phyloP scores from a whole-genome alignment of 30 jellyfish, hydroid and myxozoan species.

The Pseudorhiza aurosa region DNA sequence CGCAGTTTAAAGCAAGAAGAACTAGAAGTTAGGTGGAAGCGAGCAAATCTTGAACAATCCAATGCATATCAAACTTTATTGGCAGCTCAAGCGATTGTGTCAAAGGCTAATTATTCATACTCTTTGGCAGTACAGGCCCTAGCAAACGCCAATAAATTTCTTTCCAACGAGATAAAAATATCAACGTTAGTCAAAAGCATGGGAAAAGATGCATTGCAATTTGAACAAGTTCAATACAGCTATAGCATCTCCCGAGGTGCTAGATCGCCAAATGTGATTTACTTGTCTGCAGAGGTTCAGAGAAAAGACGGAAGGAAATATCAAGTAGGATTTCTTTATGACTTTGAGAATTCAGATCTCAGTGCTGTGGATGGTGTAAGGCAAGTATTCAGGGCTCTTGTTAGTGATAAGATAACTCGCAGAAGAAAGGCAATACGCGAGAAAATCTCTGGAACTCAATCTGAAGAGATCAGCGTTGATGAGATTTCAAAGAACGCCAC shows the following conservation, averaged over 20 bases:
- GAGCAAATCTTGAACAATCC: conserved; percentile 7
- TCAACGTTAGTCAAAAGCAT: not conserved
- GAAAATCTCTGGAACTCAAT: not conserved
- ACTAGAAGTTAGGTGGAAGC: not conserved
- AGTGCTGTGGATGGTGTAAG: conserved; percentile 40
- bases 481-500: conserved; percentile 24
- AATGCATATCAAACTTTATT: conserved; percentile 16
- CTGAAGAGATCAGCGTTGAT: not conserved
- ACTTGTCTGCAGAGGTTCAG: conserved; percentile 20
- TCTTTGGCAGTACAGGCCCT: not conserved
- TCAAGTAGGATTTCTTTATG: conserved; percentile 2
- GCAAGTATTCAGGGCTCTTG: not conserved
- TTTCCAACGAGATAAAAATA: conserved; percentile 30
- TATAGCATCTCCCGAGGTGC: conserved; percentile 10
- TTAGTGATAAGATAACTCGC: not conserved
- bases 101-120: conserved; percentile 19
- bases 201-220: conserved; percentile 11
- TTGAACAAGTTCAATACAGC: conserved; percentile 10
- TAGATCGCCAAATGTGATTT: conserved; percentile 26
- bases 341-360: conserved; percentile 10
- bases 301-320: conserved; percentile 5
- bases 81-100: conserved; percentile 10
- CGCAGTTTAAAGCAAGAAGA: conserved; percentile 32
- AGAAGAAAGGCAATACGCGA: conserved; percentile 22
- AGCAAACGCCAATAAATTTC: conserved; percentile 25